A percentile compares a stretch with the other conserved stretches of the same genome.
Evolutionary conservation across 2,888 invertebrate genomes (phyloP).

Genomic region (Orthosia incerta): DNA sequence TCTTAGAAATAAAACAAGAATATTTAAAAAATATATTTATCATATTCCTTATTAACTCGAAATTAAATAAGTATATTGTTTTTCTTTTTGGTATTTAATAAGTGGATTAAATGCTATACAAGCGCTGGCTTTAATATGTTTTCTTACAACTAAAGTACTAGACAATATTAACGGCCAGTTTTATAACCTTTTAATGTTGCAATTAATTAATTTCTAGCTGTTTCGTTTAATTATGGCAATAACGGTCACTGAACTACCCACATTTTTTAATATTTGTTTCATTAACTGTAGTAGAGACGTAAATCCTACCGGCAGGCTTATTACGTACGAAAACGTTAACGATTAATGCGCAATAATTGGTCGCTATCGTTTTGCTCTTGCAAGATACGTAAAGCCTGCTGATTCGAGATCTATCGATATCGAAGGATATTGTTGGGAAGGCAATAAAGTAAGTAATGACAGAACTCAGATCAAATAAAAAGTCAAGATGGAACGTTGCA

Average conservation of each 20-base stretch:
- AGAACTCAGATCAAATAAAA: too few relatives aligned
- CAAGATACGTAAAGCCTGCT: too few relatives aligned
- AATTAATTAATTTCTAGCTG: not conserved
- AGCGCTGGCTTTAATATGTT: not conserved
- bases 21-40: not conserved
- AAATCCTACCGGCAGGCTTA: too few relatives aligned
- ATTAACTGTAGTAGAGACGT: too few relatives aligned
- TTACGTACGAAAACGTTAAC: too few relatives aligned
- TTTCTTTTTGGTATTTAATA: not conserved
- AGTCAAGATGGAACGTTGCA: too few relatives aligned
- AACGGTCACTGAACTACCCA: not conserved
- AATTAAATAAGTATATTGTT: not conserved
- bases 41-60: not conserved
- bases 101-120: not conserved
- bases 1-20: constrained; percentile 2
- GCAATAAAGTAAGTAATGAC: too few relatives aligned
- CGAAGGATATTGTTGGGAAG: too few relatives aligned
- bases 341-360: too few relatives aligned
- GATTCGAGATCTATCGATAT: too few relatives aligned
- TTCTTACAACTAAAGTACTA: not conserved
- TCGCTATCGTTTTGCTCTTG: too few relatives aligned
- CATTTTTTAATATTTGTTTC: too few relatives aligned
- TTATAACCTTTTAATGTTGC: not conserved
- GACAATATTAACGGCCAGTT: not conserved
- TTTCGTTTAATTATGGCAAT: not conserved